Evolutionary conservation across 1,140 invertebrate species (phyloP), one percentile per base, ranked within the genome.

Genomic region (Bombus difficillimus): DNA sequence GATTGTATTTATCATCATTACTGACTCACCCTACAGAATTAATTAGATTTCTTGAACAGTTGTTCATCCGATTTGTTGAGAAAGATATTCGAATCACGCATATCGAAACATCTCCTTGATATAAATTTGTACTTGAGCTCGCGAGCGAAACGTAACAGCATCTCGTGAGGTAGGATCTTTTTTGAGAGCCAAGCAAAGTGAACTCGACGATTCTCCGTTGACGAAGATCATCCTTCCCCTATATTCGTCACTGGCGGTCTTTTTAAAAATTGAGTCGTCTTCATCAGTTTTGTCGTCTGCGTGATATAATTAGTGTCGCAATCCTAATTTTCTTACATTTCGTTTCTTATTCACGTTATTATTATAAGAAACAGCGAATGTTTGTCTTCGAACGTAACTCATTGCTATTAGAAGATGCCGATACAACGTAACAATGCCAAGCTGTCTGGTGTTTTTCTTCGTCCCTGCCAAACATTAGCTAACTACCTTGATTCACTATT

Each of bases 371-470:
- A 76, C 43, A 18, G 0, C 1, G 9, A 64, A 32, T 28, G 28
- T 64, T 41, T 32, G 28, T 32, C 37, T n/a, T 37, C 15, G 32
- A 62, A n/a, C 12, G 25, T 64, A 37, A 34, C 15, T 34, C 25
- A n/a, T 66, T 3, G 22, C 15, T 28, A 18, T 34, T 47, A 64
- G 18, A 66, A 57, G 39, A 62, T 71, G n/a, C 53, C 62, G 73
- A 77, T 83, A 62, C 5, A 71, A 68, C 68, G 66, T 79, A 72
- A 78, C 71, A 91, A 89, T 91, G 89, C 90, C 91, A 90, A 81
- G 89, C 90, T 72, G 90, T 93, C 90, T 92, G 81, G 85, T 83
- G 75, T 88, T 82, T 86, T 85, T 77, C 69, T 76, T 82, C 57
- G n/a, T 80, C 39, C 74, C 62, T 89, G 89, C 90, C 88, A 92